Evolutionary conservation across 1,140 invertebrate species (phyloP), one percentile per base, ranked within the genome.

Genomic region (Scylla paramamosain): DNA sequence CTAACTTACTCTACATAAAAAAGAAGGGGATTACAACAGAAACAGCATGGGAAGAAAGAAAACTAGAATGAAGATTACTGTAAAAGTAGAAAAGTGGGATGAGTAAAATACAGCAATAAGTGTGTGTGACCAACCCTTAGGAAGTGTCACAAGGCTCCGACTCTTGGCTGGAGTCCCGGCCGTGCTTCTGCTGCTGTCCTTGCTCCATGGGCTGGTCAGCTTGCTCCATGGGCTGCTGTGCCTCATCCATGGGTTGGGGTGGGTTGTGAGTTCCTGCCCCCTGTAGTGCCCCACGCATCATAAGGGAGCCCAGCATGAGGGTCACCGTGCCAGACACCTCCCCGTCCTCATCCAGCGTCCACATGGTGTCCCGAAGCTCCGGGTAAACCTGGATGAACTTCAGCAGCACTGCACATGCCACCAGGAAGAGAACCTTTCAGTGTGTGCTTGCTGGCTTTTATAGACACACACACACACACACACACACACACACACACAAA

Each of bases 331-430:
- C 96, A 46, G 94, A 95, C 52, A 96, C 96, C 91, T 96, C 96
- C 1, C 96, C 97, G 92, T 96, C 96, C 48, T 96, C 96, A 94
- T 96, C 95, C 67, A 97, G 96, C 95, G 97, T 97, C 97, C 97
- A 97, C 82, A 97, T 94, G 20, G 92, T 93, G 32, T 94, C 95
- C 77, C 96, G 96, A 87, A 96, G 95, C 52, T 95, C 92, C 0
- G 96, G 96, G 67, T 96, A 92, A n/a, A 96, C 52, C 92, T 96
- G 94, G 82, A 97, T 96, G 96, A 96, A 96, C 90, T 97, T 96
- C 59, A 92, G 82, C 29, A 96, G 88, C 20, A 96, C 96, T 96
- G 88, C 20, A 96, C 94, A 31, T 39, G 93, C 39, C 39, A 83
- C 83, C 46, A 95, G 82, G 88, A 86, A 89, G 32, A 12, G 16